Conservation (phyloP, 2,113 vertebrate genomes). For the Natator depressus region DNA sequence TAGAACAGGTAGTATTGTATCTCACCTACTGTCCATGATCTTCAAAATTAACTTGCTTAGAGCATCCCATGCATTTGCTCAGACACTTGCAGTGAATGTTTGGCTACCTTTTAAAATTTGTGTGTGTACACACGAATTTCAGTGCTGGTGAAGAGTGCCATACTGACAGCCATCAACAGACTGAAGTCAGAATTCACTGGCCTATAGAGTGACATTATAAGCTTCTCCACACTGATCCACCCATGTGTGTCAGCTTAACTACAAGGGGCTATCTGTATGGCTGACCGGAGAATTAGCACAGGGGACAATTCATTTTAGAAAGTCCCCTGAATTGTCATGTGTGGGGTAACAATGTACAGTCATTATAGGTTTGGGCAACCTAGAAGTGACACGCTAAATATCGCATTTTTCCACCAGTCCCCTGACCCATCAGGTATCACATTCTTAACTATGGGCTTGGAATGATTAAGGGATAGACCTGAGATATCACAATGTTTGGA, state of each 20-base stretch:
- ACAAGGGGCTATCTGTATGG: rapidly evolving
- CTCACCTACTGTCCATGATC: neutral
- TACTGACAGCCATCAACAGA: rapidly evolving
- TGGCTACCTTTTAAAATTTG: neutral
- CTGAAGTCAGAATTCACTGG: neutral
- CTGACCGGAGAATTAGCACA: rapidly evolving
- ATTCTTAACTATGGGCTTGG: neutral
- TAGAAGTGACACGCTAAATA: neutral
- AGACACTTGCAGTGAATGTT: neutral
- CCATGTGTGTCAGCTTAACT: rapidly evolving
- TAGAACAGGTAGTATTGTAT: rapidly evolving
- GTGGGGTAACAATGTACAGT: rapidly evolving
- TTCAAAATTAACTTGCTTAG: neutral
- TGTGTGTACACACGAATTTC: rapidly evolving
- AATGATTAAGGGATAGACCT: neutral
- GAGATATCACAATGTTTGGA: rapidly evolving
- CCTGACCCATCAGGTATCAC: neutral
- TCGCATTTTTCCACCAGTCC: neutral
- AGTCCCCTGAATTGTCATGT: rapidly evolving
- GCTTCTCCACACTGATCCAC: neutral
- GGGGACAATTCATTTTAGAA: neutral
- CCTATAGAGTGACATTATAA: rapidly evolving
- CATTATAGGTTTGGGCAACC: rapidly evolving
- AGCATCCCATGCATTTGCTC: neutral
- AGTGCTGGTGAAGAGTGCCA: neutral